A percentile compares a stretch with the other conserved stretches of the same genome.
phyloP scores from a whole-genome alignment of 2,888 invertebrate genomes.

The Diaphora mendica region DNA sequence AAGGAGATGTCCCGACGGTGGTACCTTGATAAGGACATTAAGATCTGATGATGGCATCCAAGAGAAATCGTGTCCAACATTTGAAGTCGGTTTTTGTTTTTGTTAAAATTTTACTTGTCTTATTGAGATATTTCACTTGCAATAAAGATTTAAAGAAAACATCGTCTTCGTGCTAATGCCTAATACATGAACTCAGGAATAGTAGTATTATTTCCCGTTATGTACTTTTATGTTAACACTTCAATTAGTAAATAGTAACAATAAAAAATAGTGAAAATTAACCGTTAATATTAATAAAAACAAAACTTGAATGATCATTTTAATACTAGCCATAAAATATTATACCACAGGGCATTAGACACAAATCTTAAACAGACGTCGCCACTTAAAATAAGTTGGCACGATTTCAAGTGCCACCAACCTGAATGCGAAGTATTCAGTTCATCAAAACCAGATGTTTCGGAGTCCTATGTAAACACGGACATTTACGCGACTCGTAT shows the following conservation, averaged over 20 bases:
- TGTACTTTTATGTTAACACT: not conserved
- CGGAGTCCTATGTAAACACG: constrained; percentile 77
- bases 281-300: constrained; percentile 26
- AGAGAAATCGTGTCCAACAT: too few species aligned
- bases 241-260: not conserved
- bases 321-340: constrained; percentile 70
- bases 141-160: not conserved
- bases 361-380: constrained; percentile 81
- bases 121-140: not conserved
- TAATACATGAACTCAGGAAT: too few species aligned
- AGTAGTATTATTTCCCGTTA: not conserved
- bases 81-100: too few species aligned
- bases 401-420: constrained; percentile 83
- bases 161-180: not conserved
- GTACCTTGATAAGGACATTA: too few species aligned
- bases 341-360: constrained; percentile 70
- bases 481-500: constrained; percentile 62
- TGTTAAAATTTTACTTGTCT: too few species aligned
- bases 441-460: constrained; percentile 85
- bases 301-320: constrained; percentile 58
- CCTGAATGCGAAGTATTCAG: constrained; percentile 84
- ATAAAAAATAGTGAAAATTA: not conserved
- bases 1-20: too few species aligned
- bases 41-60: too few species aligned
- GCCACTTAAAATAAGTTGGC: constrained; percentile 86